These are phyloP conservation scores for Xyrauchen texanus DNA, from an alignment of 2,113 vertebrate genomes.

Conservation along the genomic window DNA sequence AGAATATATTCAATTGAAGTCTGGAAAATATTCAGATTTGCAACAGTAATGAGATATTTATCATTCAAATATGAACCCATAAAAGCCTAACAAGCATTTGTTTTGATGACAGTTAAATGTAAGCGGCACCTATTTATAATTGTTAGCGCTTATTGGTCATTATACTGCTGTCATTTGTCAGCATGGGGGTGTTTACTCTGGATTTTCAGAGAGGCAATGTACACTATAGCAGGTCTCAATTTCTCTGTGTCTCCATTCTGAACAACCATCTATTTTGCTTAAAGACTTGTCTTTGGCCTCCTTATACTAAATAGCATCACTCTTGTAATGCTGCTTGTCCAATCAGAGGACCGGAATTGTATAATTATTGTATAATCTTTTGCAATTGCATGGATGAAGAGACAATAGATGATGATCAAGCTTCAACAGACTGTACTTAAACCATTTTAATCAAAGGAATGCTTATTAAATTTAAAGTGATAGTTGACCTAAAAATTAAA, in stretches of 20 bases:
- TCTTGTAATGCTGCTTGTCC: too few species aligned
- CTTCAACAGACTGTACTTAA: neutral
- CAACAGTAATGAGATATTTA: slow-evolving; percentile 72
- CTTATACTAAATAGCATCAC: neutral
- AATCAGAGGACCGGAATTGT: too few species aligned
- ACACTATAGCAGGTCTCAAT: slow-evolving; percentile 8
- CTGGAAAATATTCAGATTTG: slow-evolving; percentile 61
- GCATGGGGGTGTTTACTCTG: slow-evolving; percentile 51
- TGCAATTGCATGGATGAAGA: neutral
- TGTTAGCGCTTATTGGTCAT: slow-evolving; percentile 72
- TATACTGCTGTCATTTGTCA: slow-evolving; percentile 71
- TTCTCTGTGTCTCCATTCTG: slow-evolving; percentile 31
- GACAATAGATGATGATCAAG: neutral
- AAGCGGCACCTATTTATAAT: slow-evolving; percentile 73
- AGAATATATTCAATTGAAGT: slow-evolving; percentile 18
- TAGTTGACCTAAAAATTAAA: too few species aligned
- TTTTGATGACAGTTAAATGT: slow-evolving; percentile 76
- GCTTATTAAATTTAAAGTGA: too few species aligned
- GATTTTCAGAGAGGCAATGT: slow-evolving; percentile 37
- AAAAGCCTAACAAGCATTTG: slow-evolving; percentile 76
- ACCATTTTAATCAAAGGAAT: neutral
- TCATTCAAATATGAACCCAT: slow-evolving; percentile 74
- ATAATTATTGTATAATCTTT: neutral
- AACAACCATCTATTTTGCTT: slow-evolving; percentile 30
- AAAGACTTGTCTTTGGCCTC: neutral